These are phyloP conservation scores for Littorina saxatilis DNA, from an alignment of 1,140 invertebrate genomes.

Conservation along the genomic window DNA sequence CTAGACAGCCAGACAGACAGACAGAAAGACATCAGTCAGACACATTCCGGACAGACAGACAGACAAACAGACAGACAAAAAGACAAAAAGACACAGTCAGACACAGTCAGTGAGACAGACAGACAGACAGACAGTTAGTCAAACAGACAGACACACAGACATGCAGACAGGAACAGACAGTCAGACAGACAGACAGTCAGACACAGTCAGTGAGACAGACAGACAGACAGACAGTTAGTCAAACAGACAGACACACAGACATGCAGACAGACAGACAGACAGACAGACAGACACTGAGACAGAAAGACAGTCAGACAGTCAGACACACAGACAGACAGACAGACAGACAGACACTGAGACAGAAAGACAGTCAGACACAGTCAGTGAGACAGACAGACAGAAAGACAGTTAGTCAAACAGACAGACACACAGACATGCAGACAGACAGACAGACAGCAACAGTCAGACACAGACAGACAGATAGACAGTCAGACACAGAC, in stretches of 20 bases:
- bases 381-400: not conserved
- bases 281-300: not conserved
- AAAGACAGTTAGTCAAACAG: too few relatives aligned
- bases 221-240: too few relatives aligned
- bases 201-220: not conserved
- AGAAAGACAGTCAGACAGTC: too few relatives aligned
- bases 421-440: too few relatives aligned
- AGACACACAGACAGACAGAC: not conserved
- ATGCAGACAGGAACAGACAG: not conserved
- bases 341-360: not conserved
- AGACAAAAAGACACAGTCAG: not conserved
- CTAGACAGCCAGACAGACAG: not conserved
- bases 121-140: not conserved
- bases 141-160: not conserved
- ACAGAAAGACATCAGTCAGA: too few relatives aligned
- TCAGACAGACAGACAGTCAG: not conserved
- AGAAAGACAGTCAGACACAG: not conserved
- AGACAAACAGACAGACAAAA: too few relatives aligned
- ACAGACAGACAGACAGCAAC: too few relatives aligned
- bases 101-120: not conserved
- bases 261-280: not conserved
- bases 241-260: not conserved
- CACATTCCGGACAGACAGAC: too few relatives aligned
- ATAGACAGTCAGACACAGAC: too few relatives aligned
- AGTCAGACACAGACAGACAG: too few relatives aligned